phyloP scores from a whole-genome alignment of 2,797 vertebrate species.

The Sebastes nivosus region DNA sequence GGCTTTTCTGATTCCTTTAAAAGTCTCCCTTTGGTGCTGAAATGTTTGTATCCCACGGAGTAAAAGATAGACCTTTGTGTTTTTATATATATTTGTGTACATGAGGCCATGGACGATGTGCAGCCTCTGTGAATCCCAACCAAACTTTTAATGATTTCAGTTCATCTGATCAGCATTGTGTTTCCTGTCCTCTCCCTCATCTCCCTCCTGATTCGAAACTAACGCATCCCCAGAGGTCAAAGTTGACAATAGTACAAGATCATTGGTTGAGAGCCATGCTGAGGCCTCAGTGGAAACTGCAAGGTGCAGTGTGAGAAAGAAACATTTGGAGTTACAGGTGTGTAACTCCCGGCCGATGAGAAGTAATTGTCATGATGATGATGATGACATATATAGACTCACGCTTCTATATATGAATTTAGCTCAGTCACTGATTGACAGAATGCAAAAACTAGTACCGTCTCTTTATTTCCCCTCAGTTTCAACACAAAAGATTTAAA shows the following conservation, averaged over 20 bases:
- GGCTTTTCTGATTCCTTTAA: slow-evolving; percentile 1
- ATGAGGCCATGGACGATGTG: not conserved
- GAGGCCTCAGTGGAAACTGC: slow-evolving; percentile 76
- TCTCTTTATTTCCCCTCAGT: slow-evolving; percentile 83
- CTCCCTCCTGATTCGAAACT: slow-evolving; percentile 54
- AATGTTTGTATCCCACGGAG: slow-evolving; percentile 8
- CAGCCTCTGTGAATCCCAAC: slow-evolving; percentile 11
- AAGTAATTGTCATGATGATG: slow-evolving; percentile 69
- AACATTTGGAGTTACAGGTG: slow-evolving; percentile 82
- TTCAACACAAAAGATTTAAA: slow-evolving; percentile 17
- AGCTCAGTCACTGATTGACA: slow-evolving; percentile 40
- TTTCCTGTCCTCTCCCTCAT: slow-evolving; percentile 69
- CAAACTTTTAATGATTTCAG: slow-evolving; percentile 21
- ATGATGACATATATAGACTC: slow-evolving; percentile 83
- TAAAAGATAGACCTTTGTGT: not conserved
- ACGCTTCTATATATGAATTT: slow-evolving; percentile 82
- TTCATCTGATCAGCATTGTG: slow-evolving; percentile 60
- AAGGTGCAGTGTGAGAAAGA: slow-evolving; percentile 79
- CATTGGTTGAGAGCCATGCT: slow-evolving; percentile 76
- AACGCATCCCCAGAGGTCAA: slow-evolving; percentile 75
- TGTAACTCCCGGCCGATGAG: slow-evolving; percentile 76
- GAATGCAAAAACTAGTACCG: slow-evolving; percentile 58
- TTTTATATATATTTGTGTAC: not conserved
- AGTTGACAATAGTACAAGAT: slow-evolving; percentile 75
- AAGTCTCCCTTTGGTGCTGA: not conserved